A percentile compares a stretch with the other conserved stretches of the same genome.
phyloP scores from a whole-genome alignment of 2,113 vertebrate species.

The Grallaria varia region DNA sequence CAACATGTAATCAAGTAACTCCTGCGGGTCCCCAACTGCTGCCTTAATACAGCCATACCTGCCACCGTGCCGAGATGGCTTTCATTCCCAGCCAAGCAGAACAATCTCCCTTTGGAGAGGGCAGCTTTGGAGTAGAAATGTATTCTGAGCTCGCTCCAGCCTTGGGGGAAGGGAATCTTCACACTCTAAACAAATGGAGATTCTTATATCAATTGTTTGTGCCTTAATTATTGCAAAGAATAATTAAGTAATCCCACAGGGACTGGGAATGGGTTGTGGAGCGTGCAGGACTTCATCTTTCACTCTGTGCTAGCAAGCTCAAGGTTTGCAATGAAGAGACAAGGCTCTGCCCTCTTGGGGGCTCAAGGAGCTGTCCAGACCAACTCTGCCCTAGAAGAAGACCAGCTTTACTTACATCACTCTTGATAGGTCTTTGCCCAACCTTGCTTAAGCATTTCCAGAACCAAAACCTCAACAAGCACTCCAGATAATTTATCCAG shows the following conservation, averaged over 20 bases:
- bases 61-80: background rate
- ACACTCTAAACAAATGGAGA: constrained; percentile 27
- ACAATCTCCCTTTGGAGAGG: constrained; percentile 56
- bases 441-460: background rate
- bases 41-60: constrained; percentile 57
- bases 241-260: constrained; percentile 37
- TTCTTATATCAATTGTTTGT: constrained; percentile 43
- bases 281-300: background rate
- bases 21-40: constrained; percentile 48
- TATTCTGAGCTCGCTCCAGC: background rate
- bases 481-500: background rate
- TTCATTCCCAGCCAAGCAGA: constrained; percentile 63
- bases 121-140: constrained; percentile 41
- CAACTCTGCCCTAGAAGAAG: background rate
- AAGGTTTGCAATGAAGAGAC: constrained; percentile 3
- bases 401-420: background rate
- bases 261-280: background rate
- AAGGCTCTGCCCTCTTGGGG: background rate
- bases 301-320: constrained; percentile 3
- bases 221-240: constrained; percentile 56
- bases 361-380: background rate
- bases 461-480: background rate
- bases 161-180: constrained; percentile 21
- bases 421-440: background rate
- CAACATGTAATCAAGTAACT: constrained; percentile 62